A percentile compares a stretch with the other conserved stretches of the same genome.
phyloP scores from a whole-genome alignment of 1,140 invertebrate genomes.

The Cyclargus thomasi region DNA sequence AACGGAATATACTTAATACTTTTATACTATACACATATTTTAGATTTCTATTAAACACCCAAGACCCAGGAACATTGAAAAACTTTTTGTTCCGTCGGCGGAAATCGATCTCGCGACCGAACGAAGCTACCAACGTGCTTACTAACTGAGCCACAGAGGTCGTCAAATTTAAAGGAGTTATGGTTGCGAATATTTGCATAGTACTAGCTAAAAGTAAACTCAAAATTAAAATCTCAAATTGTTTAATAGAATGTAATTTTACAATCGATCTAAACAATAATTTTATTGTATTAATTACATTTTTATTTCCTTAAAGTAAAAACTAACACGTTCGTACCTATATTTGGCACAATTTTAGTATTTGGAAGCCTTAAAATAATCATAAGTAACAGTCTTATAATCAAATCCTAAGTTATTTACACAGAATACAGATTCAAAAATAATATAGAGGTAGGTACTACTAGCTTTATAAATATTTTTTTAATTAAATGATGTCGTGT shows the following conservation, averaged over 20 bases:
- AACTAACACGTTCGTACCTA: slow-evolving; percentile 11
- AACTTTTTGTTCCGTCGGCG: no score
- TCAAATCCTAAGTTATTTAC: slow-evolving; percentile 11
- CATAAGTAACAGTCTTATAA: slow-evolving; percentile 34
- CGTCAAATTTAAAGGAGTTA: no score
- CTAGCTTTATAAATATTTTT: background rate
- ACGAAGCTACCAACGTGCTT: no score
- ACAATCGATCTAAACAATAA: background rate
- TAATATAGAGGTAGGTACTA: background rate
- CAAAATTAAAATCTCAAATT: slow-evolving; percentile 3
- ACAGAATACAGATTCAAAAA: background rate
- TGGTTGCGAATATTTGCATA: background rate
- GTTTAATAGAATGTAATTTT: slow-evolving; percentile 4
- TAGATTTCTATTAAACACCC: no score
- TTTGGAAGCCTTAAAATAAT: slow-evolving; percentile 36
- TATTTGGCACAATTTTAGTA: slow-evolving; percentile 17
- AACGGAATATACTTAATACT: no score
- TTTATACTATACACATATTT: no score
- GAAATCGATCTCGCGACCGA: no score
- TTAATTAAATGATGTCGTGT: no score
- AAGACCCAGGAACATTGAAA: no score
- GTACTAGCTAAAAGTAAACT: background rate
- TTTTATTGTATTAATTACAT: slow-evolving; percentile 10
- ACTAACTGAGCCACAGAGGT: no score
- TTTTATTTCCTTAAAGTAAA: background rate